These are phyloP conservation scores for Echinops telfairi DNA, from an alignment of 2,113 vertebrate genomes.

Conservation along the genomic window DNA sequence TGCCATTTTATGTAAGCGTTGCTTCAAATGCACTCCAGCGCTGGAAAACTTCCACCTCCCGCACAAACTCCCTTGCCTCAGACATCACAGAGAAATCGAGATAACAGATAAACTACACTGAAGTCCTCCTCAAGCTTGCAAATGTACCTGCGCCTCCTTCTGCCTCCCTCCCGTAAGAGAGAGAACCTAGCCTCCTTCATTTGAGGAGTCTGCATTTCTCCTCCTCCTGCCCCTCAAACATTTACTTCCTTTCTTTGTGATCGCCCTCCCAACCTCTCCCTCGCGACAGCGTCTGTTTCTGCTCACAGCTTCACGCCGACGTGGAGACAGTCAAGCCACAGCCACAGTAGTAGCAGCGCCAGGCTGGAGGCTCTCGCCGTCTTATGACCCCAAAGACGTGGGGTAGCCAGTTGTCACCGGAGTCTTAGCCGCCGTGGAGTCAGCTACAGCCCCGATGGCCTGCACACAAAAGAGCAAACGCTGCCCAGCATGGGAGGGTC, in stretches of 20 bases:
- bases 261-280: too few relatives aligned
- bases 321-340: accelerated
- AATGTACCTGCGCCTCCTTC: accelerated
- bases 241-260: accelerated
- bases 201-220: accelerated
- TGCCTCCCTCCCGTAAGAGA: background rate
- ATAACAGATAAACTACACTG: background rate
- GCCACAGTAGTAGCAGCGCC: too few relatives aligned
- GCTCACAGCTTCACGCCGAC: background rate
- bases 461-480: too few relatives aligned
- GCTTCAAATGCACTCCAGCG: accelerated
- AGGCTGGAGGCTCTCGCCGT: too few relatives aligned
- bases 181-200: too few relatives aligned
- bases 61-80: accelerated
- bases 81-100: accelerated
- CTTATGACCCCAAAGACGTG: too few relatives aligned
- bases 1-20: accelerated
- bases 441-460: too few relatives aligned
- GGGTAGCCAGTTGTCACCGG: too few relatives aligned
- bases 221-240: background rate
- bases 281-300: background rate
- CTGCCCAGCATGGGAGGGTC: too few relatives aligned
- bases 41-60: background rate
- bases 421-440: too few relatives aligned
- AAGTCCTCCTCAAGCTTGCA: accelerated